phyloP scores from a whole-genome alignment of 2,797 vertebrate genomes.

The Spondyliosoma cantharus region DNA sequence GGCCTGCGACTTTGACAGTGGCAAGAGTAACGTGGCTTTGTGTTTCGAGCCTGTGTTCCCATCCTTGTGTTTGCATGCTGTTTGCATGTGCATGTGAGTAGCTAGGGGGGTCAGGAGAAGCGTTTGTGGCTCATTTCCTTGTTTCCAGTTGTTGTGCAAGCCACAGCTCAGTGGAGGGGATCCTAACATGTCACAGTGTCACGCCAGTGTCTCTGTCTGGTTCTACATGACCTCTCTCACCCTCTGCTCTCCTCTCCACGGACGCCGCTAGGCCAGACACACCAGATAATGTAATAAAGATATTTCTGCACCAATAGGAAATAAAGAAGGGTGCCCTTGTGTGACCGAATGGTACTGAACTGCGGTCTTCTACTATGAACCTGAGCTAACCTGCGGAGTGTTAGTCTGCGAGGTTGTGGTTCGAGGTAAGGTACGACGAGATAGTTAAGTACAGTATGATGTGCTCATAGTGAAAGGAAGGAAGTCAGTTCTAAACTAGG shows the following conservation, averaged over 20 bases:
- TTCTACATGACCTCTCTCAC: conserved; percentile 80
- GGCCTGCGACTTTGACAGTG: background rate
- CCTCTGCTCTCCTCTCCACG: conserved; percentile 72
- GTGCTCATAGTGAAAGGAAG: background rate
- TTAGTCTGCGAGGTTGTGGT: background rate
- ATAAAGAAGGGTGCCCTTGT: conserved; percentile 71
- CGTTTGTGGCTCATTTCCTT: conserved; percentile 85
- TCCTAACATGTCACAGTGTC: conserved; percentile 87
- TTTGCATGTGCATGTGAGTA: conserved; percentile 40
- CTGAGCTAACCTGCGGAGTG: conserved; percentile 38
- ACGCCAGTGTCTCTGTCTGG: conserved; percentile 79
- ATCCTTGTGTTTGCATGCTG: conserved; percentile 26
- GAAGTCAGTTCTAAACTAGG: background rate
- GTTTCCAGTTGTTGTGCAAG: conserved; percentile 89
- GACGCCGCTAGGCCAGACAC: conserved; percentile 70
- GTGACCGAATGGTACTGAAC: conserved; percentile 58
- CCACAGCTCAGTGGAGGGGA: conserved; percentile 90
- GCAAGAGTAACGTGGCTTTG: background rate
- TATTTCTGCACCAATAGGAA: conserved; percentile 78
- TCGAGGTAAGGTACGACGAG: conserved; percentile 12
- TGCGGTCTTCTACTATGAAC: conserved; percentile 20
- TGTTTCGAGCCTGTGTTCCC: conserved; percentile 4
- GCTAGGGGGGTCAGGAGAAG: conserved; percentile 66
- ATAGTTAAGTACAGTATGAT: conserved; percentile 10
- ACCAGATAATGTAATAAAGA: conserved; percentile 80